These are phyloP conservation scores for Drosophila kambysellisi DNA, from an alignment of 2,888 invertebrate species.

Conservation along the genomic window DNA sequence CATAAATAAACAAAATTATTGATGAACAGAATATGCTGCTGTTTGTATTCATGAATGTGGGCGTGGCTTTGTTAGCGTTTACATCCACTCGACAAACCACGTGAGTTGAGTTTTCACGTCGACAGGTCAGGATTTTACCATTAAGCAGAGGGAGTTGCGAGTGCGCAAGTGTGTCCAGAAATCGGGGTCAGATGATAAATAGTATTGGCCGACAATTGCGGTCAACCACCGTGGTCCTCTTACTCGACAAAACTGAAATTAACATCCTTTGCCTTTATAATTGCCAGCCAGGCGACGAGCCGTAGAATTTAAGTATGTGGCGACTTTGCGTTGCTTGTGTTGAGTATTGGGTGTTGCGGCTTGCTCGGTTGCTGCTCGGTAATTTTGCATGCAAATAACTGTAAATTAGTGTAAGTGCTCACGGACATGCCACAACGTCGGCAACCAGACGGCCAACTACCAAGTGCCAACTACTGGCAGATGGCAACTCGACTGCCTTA, in stretches of 20 bases:
- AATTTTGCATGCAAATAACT: slow-evolving; percentile 79
- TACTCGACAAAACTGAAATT: slow-evolving; percentile 44
- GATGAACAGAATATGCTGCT: slow-evolving; percentile 30
- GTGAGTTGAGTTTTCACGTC: slow-evolving; percentile 6
- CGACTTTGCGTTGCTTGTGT: slow-evolving; percentile 29
- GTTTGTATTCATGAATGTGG: slow-evolving; percentile 4
- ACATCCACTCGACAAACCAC: slow-evolving; percentile 17
- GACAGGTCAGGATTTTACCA: slow-evolving; percentile 7
- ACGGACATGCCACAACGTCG: slow-evolving; percentile 68
- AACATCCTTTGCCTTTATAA: slow-evolving; percentile 70
- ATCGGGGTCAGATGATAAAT: slow-evolving; percentile 68
- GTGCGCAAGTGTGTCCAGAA: slow-evolving; percentile 25
- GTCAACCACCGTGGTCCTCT: slow-evolving; percentile 26
- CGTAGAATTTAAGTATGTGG: slow-evolving; percentile 14
- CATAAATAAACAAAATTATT: slow-evolving; percentile 47
- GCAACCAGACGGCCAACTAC: slow-evolving; percentile 18
- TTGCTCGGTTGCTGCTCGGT: slow-evolving; percentile 48
- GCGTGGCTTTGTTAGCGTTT: background rate
- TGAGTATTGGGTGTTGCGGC: slow-evolving; percentile 14
- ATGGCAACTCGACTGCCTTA: slow-evolving; percentile 15
- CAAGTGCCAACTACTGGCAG: background rate
- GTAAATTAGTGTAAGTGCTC: slow-evolving; percentile 78
- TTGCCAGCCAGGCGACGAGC: slow-evolving; percentile 50
- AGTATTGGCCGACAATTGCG: slow-evolving; percentile 56
- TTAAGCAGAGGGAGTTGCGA: background rate